Base-by-base conservation (phyloP, 92 coral and sea anemone species). In the Parazoanthus swiftii region DNA sequence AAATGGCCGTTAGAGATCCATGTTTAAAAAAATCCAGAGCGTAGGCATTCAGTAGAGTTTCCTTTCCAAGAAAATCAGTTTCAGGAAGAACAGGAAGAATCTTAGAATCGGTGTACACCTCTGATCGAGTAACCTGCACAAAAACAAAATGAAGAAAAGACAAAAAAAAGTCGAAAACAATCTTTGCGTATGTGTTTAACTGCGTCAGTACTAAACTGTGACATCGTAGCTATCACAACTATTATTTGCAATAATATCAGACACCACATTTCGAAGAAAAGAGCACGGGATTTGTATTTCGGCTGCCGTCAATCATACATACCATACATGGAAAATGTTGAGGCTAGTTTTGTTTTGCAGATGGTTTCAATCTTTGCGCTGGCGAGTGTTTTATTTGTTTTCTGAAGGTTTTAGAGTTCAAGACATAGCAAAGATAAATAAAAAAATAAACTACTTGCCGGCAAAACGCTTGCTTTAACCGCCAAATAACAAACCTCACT, bases 21-120 rank as follows among this genome's bases (percentile, higher is more conserved):
- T 94, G 97, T 65, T 94, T 92, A 43, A 90, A 94, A 75, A 94
- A 94, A 80, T 94, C 97, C 80, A 92, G 72, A 2, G 97, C 97
- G 81, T 89, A 94, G 18, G 97, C 93, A 44, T 94, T 94, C 37
- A 92, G 71, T 48, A 26, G 91, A n/a, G 0, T 72, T 13, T 51
- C 16, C 42, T 77, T 70, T 10, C 89, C 90, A 5, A 56, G 35
- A 20, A 73, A 82, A 84, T 73, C 85, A 18, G 36, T 42, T 33
- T 80, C 84, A 39, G 85, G 85, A 42, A 83, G 89, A 54, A 85
- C 81, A 43, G 97, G 97, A 7, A 94, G 88, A 66, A 90, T 91
- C 37, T 85, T 83, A 54, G 92, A 87, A 78, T 94, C 95, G 3
- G 95, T 94, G 88, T 90, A 94, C 35, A 94, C 94, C 85, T 92